Conservation (phyloP, 2,797 vertebrate species). For the Galagoides demidoff region DNA sequence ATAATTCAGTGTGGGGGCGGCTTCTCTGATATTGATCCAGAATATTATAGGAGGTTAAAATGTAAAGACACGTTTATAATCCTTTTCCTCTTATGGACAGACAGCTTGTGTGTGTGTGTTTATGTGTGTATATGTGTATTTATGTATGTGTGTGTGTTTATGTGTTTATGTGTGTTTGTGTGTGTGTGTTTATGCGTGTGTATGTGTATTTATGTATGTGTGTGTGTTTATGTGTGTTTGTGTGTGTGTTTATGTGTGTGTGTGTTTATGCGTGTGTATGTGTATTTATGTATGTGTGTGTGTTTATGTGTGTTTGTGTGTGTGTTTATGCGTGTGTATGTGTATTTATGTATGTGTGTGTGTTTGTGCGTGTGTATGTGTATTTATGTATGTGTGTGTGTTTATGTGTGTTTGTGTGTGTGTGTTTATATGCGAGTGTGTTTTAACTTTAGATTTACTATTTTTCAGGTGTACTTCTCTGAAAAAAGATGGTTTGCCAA, state of each 20-base stretch:
- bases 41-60: neutral
- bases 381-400: neutral
- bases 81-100: neutral
- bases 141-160: neutral
- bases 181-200: neutral
- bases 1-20: neutral
- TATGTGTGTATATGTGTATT: neutral
- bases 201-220: neutral
- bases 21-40: conserved; percentile 26
- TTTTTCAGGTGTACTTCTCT: conserved; percentile 77
- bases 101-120: neutral
- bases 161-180: neutral
- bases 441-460: conserved; percentile 56
- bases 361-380: neutral
- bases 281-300: too few relatives aligned
- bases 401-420: neutral
- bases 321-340: too few relatives aligned
- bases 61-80: neutral
- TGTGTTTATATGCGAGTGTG: neutral
- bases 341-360: too few relatives aligned
- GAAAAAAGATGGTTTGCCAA: conserved; percentile 84
- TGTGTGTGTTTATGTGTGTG: neutral
- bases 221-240: too few relatives aligned
- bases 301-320: too few relatives aligned
- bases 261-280: neutral